phyloP scores from a whole-genome alignment of 1,140 invertebrate species.

The Scylla paramamosain region DNA sequence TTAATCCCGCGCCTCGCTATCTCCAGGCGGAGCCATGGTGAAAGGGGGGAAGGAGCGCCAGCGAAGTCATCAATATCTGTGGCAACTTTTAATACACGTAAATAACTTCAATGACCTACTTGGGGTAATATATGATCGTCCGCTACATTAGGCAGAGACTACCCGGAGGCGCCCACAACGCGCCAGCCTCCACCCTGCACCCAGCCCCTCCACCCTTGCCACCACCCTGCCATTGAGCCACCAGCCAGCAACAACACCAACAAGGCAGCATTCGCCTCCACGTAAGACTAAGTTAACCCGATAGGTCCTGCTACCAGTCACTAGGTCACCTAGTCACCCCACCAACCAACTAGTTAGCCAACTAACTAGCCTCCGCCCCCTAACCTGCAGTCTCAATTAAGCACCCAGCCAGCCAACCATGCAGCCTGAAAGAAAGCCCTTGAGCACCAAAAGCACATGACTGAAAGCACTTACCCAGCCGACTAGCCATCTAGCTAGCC shows the following conservation, averaged over 20 bases:
- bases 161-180: background rate
- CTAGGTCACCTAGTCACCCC: no score
- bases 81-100: constrained; percentile 22
- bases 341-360: no score
- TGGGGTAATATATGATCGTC: constrained; percentile 13
- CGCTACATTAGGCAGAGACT: constrained; percentile 11
- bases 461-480: no score
- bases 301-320: no score
- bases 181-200: background rate
- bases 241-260: background rate
- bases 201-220: background rate
- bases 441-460: no score
- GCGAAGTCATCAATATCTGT: constrained; percentile 10
- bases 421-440: no score
- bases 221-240: background rate
- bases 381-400: no score
- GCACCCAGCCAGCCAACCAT: no score
- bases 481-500: no score
- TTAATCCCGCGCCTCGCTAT: background rate
- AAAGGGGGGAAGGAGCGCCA: background rate
- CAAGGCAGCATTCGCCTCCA: no score
- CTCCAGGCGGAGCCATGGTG: background rate
- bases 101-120: constrained; percentile 15
- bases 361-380: no score
- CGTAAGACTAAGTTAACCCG: no score